Evolutionary conservation across 2,113 vertebrate species (phyloP).

Genomic region (Euleptes europaea): DNA sequence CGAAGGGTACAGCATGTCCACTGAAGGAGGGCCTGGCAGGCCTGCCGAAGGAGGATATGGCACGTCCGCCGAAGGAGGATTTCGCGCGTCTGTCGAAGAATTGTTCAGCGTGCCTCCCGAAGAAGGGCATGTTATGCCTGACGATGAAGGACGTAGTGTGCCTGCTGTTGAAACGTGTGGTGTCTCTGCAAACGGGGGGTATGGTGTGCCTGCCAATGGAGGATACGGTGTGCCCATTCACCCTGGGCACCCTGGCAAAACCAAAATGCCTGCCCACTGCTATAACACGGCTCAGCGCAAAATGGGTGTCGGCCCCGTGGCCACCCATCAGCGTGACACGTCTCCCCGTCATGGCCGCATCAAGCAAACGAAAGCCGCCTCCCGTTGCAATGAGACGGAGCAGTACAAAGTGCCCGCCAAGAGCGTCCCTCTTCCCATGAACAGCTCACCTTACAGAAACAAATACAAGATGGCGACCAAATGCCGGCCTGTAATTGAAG

Average conservation of each 20-base stretch:
- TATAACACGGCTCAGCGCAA: background rate
- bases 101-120: too few relatives aligned
- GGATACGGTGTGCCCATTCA: background rate
- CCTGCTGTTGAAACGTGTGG: too few relatives aligned
- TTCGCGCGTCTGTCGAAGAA: too few relatives aligned
- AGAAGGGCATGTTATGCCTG: too few relatives aligned
- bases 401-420: background rate
- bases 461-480: background rate
- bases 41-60: too few relatives aligned
- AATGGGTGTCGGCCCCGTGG: background rate
- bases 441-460: background rate
- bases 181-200: too few relatives aligned
- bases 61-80: too few relatives aligned
- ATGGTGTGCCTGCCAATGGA: too few relatives aligned
- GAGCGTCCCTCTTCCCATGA: background rate
- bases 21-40: too few relatives aligned
- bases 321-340: background rate
- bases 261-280: background rate
- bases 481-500: background rate
- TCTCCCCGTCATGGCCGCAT: background rate
- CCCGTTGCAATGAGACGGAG: background rate
- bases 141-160: too few relatives aligned
- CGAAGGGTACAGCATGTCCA: too few relatives aligned
- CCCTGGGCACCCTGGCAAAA: background rate
- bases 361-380: background rate